Evolutionary conservation across 2,888 invertebrate genomes (phyloP).

Genomic region (Conchocele bisecta): DNA sequence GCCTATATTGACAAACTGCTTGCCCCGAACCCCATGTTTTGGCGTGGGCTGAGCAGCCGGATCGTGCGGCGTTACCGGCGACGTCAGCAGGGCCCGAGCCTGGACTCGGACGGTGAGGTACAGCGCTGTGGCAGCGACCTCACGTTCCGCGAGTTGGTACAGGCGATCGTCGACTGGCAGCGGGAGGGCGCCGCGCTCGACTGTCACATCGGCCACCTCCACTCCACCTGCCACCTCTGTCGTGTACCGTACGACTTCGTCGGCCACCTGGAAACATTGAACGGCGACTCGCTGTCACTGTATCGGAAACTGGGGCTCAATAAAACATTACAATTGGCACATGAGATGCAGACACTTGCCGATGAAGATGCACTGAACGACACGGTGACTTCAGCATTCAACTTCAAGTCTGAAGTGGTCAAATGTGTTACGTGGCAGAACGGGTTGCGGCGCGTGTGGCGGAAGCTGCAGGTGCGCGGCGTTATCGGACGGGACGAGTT

Average conservation of each 20-base stretch:
- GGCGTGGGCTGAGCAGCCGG: constrained; percentile 17
- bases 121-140: constrained; percentile 59
- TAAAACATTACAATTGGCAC: constrained; percentile 16
- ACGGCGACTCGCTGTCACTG: constrained; percentile 47
- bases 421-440: constrained; percentile 40
- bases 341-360: constrained; percentile 15
- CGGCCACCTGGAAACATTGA: constrained; percentile 64
- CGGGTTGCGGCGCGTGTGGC: constrained; percentile 49
- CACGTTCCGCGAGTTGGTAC: constrained; percentile 64
- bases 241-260: constrained; percentile 55
- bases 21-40: constrained; percentile 61
- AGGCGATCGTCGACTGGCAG: constrained; percentile 50
- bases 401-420: constrained; percentile 29
- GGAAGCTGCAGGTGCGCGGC: constrained; percentile 53
- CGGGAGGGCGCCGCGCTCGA: constrained; percentile 35
- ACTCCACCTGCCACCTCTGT: constrained; percentile 60
- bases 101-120: background rate
- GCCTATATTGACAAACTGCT: constrained; percentile 68
- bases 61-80: constrained; percentile 14
- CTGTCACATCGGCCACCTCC: constrained; percentile 59
- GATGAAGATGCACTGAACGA: constrained; percentile 51
- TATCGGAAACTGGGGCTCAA: constrained; percentile 27
- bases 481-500: constrained; percentile 46
- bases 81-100: background rate
- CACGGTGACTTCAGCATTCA: constrained; percentile 41